These are phyloP conservation scores for Kryptopterus vitreolus DNA, from an alignment of 2,797 vertebrate species.

Conservation along the genomic window DNA sequence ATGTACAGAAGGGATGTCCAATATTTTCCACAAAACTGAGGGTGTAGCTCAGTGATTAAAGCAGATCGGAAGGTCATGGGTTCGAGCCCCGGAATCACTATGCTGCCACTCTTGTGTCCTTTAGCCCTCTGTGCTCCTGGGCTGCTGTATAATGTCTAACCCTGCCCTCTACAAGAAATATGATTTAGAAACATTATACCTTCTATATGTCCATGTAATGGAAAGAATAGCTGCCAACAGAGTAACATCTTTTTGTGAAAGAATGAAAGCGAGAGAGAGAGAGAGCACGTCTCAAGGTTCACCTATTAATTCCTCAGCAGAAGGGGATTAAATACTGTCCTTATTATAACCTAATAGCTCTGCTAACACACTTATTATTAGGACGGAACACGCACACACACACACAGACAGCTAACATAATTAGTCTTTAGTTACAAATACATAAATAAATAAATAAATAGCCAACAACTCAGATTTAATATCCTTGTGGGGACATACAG, in stretches of 20 bases:
- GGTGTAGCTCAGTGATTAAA: too few species aligned
- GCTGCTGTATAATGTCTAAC: too few species aligned
- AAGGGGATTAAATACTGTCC: slow-evolving; percentile 33
- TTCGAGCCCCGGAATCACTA: too few species aligned
- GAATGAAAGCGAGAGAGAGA: background rate
- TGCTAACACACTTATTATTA: background rate
- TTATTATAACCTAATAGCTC: slow-evolving; percentile 10
- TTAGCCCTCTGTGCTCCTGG: too few species aligned
- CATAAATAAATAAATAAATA: too few species aligned
- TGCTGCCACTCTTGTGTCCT: too few species aligned
- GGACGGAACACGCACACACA: background rate
- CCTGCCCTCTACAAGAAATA: background rate
- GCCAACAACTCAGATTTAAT: background rate
- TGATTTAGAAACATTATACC: background rate
- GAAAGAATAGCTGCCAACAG: background rate
- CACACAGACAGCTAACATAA: too few species aligned
- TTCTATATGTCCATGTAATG: background rate
- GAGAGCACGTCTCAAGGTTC: slow-evolving; percentile 7
- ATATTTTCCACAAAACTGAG: too few species aligned
- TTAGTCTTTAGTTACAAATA: background rate
- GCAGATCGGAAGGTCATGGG: too few species aligned
- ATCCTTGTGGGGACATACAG: background rate
- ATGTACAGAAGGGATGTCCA: too few species aligned
- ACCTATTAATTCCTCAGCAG: slow-evolving; percentile 33
- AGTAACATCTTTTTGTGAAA: background rate